phyloP scores from a whole-genome alignment of 2,888 invertebrate genomes.

The Tipula vernalis region DNA sequence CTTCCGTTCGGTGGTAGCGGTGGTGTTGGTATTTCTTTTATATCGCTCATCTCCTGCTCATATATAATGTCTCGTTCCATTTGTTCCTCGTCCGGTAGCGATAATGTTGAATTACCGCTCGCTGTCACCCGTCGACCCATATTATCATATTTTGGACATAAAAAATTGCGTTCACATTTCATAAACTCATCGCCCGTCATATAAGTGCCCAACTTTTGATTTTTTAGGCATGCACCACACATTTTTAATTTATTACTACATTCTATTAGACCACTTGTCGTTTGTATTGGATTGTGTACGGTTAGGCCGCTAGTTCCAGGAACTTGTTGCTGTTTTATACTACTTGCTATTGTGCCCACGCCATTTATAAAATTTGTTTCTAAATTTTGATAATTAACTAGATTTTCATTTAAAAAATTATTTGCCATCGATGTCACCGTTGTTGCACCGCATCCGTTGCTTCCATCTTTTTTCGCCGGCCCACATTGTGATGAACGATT shows the following conservation, averaged over 20 bases:
- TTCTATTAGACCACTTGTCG: neutral
- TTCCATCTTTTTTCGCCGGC: neutral
- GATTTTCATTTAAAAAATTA: constrained; percentile 34
- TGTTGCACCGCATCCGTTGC: constrained; percentile 16
- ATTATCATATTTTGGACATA: constrained; percentile 66
- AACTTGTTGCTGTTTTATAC: neutral
- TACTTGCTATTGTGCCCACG: neutral
- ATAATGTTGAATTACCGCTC: constrained; percentile 76
- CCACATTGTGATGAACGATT: constrained; percentile 31
- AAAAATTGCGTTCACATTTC: constrained; percentile 22
- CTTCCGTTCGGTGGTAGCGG: constrained; percentile 21
- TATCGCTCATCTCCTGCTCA: constrained; percentile 8
- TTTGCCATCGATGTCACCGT: constrained; percentile 17
- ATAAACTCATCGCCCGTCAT: constrained; percentile 21
- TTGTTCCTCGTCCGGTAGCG: constrained; percentile 52
- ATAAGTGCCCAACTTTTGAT: constrained; percentile 9
- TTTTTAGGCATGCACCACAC: constrained; percentile 14
- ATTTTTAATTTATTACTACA: neutral
- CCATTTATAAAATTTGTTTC: constrained; percentile 26
- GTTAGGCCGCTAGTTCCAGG: neutral
- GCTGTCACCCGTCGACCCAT: constrained; percentile 83
- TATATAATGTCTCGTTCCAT: constrained; percentile 30
- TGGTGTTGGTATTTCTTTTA: constrained; percentile 17
- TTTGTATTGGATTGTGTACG: neutral
- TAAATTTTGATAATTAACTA: constrained; percentile 34